Evolutionary conservation across 2,888 invertebrate genomes (phyloP).

Genomic region (Hypomecis atomaria): DNA sequence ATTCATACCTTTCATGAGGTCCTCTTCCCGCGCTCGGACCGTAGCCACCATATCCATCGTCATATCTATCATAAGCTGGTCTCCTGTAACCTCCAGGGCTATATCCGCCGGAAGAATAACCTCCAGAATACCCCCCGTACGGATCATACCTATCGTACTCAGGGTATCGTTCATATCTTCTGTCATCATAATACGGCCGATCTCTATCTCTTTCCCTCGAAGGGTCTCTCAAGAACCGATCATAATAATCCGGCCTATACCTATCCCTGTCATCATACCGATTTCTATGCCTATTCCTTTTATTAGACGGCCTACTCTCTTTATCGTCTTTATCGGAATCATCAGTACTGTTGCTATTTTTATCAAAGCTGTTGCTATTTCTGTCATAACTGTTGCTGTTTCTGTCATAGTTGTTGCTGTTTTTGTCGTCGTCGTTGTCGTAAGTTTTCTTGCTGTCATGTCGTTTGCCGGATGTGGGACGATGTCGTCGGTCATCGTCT

Average conservation of each 20-base stretch:
- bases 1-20: conserved; percentile 76
- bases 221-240: conserved; percentile 72
- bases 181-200: conserved; percentile 62
- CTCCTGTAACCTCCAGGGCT: conserved; percentile 57
- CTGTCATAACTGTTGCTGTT: conserved; percentile 31
- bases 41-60: conserved; percentile 73
- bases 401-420: conserved; percentile 36
- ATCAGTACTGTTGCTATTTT: conserved; percentile 63
- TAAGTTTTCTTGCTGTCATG: conserved; percentile 61
- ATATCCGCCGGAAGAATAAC: conserved; percentile 9
- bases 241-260: conserved; percentile 76
- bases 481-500: conserved; percentile 63
- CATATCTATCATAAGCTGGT: conserved; percentile 65
- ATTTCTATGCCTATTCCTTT: conserved; percentile 54
- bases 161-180: conserved; percentile 67
- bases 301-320: conserved; percentile 56
- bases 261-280: conserved; percentile 72
- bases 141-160: conserved; percentile 51
- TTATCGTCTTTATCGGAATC: conserved; percentile 67
- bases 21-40: conserved; percentile 69
- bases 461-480: conserved; percentile 69
- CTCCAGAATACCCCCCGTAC: conserved; percentile 46
- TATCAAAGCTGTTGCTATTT: conserved; percentile 47
- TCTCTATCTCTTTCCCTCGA: conserved; percentile 67
- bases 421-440: conserved; percentile 62